phyloP scores from a whole-genome alignment of 2,888 invertebrate genomes.

The Noctua comes region DNA sequence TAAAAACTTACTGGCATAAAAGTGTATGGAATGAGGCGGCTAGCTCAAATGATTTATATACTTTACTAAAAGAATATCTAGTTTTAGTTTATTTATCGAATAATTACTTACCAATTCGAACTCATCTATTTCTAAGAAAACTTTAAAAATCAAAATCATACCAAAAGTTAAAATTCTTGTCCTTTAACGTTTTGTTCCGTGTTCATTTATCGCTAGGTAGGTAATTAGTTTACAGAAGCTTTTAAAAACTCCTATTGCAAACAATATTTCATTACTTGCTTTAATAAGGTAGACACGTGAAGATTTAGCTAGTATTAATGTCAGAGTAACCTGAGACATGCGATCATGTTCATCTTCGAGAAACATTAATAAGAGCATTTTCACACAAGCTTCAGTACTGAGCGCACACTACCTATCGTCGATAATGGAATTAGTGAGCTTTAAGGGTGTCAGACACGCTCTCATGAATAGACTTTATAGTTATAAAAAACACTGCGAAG shows the following conservation, averaged over 20 bases:
- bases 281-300: background rate
- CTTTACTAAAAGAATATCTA: background rate
- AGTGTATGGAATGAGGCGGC: conserved; percentile 62
- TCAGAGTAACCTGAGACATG: background rate
- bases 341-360: background rate
- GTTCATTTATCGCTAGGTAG: background rate
- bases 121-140: background rate
- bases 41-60: conserved; percentile 16
- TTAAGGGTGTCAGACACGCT: background rate
- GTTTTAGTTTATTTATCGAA: background rate
- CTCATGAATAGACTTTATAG: background rate
- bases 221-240: background rate
- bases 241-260: background rate
- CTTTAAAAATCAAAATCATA: background rate
- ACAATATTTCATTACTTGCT: background rate
- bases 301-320: background rate
- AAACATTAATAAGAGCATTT: background rate
- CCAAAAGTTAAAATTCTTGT: background rate
- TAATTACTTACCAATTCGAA: background rate
- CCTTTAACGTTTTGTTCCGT: background rate
- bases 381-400: background rate
- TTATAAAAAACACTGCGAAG: background rate
- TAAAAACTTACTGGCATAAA: conserved; percentile 76
- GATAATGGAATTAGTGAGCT: background rate
- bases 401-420: background rate